A percentile compares a stretch with the other conserved stretches of the same genome.
phyloP scores from a whole-genome alignment of 2,113 vertebrate genomes.

The Peromyscus leucopus region DNA sequence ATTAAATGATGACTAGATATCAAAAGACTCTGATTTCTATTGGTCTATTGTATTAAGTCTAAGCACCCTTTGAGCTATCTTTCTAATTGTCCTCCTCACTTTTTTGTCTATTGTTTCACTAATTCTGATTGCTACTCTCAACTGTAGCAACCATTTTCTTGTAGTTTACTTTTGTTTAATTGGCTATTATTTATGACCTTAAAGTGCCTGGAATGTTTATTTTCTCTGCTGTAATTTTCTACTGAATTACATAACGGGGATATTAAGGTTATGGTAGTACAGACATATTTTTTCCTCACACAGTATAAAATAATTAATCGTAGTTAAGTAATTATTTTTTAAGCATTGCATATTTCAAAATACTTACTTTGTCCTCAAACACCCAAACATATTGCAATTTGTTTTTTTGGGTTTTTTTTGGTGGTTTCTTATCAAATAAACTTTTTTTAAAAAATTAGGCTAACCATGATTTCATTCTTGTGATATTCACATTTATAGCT shows the following conservation, averaged over 20 bases:
- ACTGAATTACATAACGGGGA: not conserved
- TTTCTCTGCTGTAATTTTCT: not conserved
- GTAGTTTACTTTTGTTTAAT: not conserved
- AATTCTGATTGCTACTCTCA: not conserved
- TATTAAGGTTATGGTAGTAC: not conserved
- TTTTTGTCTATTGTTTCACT: not conserved
- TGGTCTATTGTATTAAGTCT: not conserved
- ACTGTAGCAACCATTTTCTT: not conserved
- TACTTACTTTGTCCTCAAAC: not conserved
- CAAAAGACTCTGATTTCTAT: not conserved
- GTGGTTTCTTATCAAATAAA: not conserved
- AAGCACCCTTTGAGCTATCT: too few species aligned
- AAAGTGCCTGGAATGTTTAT: not conserved
- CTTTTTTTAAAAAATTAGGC: not conserved
- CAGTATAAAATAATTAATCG: not conserved
- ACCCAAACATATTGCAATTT: not conserved
- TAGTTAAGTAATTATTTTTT: not conserved
- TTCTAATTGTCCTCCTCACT: too few species aligned
- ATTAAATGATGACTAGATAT: not conserved
- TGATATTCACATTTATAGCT: not conserved
- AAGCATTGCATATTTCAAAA: not conserved
- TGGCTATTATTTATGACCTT: not conserved
- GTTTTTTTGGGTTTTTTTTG: not conserved
- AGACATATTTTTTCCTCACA: not conserved
- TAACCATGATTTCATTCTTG: not conserved